phyloP scores from a whole-genome alignment of 1,140 invertebrate species.

The Drosophila albomicans region DNA sequence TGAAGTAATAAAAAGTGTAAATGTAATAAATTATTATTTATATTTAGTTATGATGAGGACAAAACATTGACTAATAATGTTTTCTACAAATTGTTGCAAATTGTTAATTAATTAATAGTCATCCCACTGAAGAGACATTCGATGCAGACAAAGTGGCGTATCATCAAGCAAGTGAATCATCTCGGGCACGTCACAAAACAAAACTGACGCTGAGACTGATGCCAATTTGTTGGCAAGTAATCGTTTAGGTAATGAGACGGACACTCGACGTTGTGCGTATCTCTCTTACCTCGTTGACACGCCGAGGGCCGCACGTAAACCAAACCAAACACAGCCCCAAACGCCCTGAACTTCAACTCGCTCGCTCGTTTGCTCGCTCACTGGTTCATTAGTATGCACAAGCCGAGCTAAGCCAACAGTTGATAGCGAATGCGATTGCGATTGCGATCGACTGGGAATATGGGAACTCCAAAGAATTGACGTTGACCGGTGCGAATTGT shows the following conservation, averaged over 20 bases:
- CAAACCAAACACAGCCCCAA: constrained; percentile 27
- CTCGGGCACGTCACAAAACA: not conserved
- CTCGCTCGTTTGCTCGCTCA: constrained; percentile 39
- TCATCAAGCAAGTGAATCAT: constrained; percentile 44
- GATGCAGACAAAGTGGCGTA: no score
- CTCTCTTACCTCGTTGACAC: no score
- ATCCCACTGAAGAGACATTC: no score
- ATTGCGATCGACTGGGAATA: not conserved
- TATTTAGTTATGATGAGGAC: no score
- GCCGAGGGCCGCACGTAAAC: constrained; percentile 60
- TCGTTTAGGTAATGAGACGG: constrained; percentile 7
- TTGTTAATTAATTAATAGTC: no score
- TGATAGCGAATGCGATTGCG: constrained; percentile 7
- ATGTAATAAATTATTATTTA: no score
- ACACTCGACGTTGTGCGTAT: not conserved
- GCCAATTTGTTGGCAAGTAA: constrained; percentile 16
- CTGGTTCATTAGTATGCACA: no score
- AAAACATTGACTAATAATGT: no score
- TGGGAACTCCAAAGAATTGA: constrained; percentile 48
- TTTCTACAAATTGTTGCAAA: no score
- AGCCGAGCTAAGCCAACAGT: constrained; percentile 9
- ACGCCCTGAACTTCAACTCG: constrained; percentile 53
- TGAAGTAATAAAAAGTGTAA: no score
- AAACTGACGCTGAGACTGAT: constrained; percentile 24
- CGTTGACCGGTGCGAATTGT: constrained; percentile 5